Evolutionary conservation across 2,113 vertebrate species (phyloP), one percentile per base, ranked within the genome.

Genomic region (Platysternon megacephalum): DNA sequence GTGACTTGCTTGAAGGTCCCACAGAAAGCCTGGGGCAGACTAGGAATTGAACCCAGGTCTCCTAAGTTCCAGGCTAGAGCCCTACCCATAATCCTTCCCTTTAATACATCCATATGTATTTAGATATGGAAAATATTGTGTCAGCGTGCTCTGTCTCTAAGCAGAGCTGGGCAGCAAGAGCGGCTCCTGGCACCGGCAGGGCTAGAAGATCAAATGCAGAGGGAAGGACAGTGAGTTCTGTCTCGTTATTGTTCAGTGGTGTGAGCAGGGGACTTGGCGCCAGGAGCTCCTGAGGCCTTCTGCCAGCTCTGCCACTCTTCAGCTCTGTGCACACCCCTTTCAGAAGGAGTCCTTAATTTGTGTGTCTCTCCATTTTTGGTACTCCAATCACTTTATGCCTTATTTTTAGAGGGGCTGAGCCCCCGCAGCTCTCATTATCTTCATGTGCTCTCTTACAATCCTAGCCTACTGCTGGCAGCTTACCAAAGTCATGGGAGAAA

Each of bases 401-500:
- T 79, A 74, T 93, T 78, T 96, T 84, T 76, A 58, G 84, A 65
- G 79, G 22, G 93, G 22, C 1, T 0, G 44, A 28, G 8, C 46
- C 14, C 35, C 82, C 1, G 0, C 84, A 93, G 53, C n/a, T 84
- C 46, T 84, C 79, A 48, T 91, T 39, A 11, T 78, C 93, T 90
- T 74, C 13, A 1, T 13, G 72, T 72, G 90, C 94, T 89, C 76
- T 80, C 80, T 83, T 90, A 82, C 22, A 88, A 90, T 61, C 29
- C 51, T 1, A 2, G 55, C 55, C 55, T 92, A 46, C 68, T 55
- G 13, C 6, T 56, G 89, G 90, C 22, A 2, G 81, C 74, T 92
- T 93, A 79, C 91, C 89, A 92, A 92, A 89, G 87, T 6, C 82
- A 72, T 68, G 44, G 72, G 82, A 97, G 87, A 97, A 93, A 88